Conservation (phyloP, 2,888 invertebrate genomes). For the Anaspis maculata region DNA sequence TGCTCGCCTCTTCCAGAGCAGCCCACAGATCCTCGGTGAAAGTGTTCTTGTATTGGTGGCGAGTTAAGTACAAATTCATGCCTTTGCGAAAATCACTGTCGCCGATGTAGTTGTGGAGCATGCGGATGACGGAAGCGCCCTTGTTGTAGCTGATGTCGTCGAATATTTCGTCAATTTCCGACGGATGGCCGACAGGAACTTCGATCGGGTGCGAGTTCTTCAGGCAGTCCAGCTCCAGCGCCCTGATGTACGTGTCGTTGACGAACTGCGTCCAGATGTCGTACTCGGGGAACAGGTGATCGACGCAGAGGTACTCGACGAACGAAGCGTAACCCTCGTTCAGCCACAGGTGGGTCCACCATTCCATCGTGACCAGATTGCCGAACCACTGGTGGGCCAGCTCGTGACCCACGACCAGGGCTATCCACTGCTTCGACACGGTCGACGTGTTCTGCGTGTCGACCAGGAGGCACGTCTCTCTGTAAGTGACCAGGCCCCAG, state of each 20-base stretch:
- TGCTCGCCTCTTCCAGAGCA: conserved; percentile 78
- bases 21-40: conserved; percentile 91
- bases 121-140: conserved; percentile 89
- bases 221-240: conserved; percentile 78
- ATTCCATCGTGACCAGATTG: conserved; percentile 95
- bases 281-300: conserved; percentile 87
- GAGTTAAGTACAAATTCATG: conserved; percentile 81
- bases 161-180: conserved; percentile 95
- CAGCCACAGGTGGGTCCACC: conserved; percentile 96
- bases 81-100: conserved; percentile 88
- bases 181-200: conserved; percentile 88
- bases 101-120: conserved; percentile 90
- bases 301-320: conserved; percentile 90
- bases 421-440: conserved; percentile 75
- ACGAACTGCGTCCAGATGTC: conserved; percentile 97
- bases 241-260: conserved; percentile 76
- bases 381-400: conserved; percentile 98
- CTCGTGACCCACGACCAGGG: conserved; percentile 85
- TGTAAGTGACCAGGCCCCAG: conserved; percentile 81
- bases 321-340: conserved; percentile 88
- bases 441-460: conserved; percentile 87
- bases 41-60: conserved; percentile 85
- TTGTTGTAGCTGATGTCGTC: conserved; percentile 96
- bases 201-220: conserved; percentile 95
- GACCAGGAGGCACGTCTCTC: conserved; percentile 79